These are phyloP conservation scores for Sebastes minor DNA, from an alignment of 2,797 vertebrate genomes.

Conservation along the genomic window DNA sequence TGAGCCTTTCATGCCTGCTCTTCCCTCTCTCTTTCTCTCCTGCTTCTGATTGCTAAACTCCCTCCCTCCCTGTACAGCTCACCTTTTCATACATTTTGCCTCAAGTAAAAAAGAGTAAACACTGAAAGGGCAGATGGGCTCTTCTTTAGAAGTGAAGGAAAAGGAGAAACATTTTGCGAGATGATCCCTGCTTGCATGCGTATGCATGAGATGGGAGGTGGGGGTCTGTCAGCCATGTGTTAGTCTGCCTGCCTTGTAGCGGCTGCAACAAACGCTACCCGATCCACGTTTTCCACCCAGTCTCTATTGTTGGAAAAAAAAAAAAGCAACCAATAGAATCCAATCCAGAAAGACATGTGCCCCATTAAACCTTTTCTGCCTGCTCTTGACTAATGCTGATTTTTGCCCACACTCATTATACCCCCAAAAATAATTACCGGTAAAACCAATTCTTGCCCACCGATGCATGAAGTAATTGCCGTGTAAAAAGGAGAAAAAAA, in stretches of 20 bases:
- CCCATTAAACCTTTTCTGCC: constrained; percentile 48
- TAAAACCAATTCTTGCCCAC: constrained; percentile 65
- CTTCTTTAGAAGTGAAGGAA: constrained; percentile 10
- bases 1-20: constrained; percentile 61
- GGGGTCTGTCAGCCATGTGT: constrained; percentile 78
- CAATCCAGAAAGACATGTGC: constrained; percentile 34
- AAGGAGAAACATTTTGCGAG: constrained; percentile 34
- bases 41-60: constrained; percentile 15
- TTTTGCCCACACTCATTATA: constrained; percentile 69
- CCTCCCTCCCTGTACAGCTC: constrained; percentile 14
- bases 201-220: constrained; percentile 36
- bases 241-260: constrained; percentile 59
- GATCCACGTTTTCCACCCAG: constrained; percentile 50
- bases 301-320: constrained; percentile 22
- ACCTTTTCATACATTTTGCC: constrained; percentile 29
- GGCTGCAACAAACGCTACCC: constrained; percentile 55
- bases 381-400: constrained; percentile 46
- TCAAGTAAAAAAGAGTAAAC: constrained; percentile 21
- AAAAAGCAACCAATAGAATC: constrained; percentile 7
- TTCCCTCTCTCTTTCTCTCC: constrained; percentile 27
- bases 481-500: constrained; percentile 45
- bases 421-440: constrained; percentile 70
- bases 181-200: constrained; percentile 22
- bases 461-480: constrained; percentile 69
- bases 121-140: constrained; percentile 15